A percentile compares a stretch with the other conserved stretches of the same genome.
These are phyloP conservation scores for Raja brachyura DNA, from an alignment of 2,113 vertebrate genomes.

Conservation along the genomic window DNA sequence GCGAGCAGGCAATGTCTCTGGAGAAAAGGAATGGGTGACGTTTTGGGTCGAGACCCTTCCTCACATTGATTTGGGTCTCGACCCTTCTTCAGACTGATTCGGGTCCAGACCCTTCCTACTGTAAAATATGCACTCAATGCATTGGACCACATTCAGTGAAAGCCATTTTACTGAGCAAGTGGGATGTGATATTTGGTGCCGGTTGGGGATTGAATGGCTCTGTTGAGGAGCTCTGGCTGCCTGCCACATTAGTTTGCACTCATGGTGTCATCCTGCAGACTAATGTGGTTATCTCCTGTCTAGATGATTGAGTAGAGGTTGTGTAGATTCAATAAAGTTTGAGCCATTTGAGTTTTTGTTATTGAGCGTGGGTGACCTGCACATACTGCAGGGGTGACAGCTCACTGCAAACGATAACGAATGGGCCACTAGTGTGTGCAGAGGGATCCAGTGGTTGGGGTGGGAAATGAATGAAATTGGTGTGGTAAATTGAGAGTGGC, in stretches of 20 bases:
- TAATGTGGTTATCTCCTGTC: slow-evolving; percentile 33
- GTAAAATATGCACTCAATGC: neutral
- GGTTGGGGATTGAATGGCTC: neutral
- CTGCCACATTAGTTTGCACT: neutral
- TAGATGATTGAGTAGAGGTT: slow-evolving; percentile 32
- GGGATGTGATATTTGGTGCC: neutral
- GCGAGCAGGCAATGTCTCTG: too few species aligned
- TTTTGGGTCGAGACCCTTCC: too few species aligned
- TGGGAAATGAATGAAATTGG: slow-evolving; percentile 2
- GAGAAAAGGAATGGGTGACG: too few species aligned
- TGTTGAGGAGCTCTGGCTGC: neutral
- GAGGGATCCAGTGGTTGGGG: neutral
- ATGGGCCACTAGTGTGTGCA: neutral
- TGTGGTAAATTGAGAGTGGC: neutral
- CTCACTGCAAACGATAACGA: slow-evolving; percentile 11
- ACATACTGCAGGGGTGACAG: slow-evolving; percentile 9
- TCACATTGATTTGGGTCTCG: too few species aligned
- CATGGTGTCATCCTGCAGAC: neutral
- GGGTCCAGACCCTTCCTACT: too few species aligned
- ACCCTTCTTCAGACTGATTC: too few species aligned
- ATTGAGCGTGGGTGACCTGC: slow-evolving; percentile 28
- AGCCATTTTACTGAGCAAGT: neutral
- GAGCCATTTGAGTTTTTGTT: slow-evolving; percentile 27
- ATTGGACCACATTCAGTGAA: neutral
- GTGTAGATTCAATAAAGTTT: slow-evolving; percentile 24